These are phyloP conservation scores for Mustelus asterias DNA, from an alignment of 2,113 vertebrate species.

Conservation along the genomic window DNA sequence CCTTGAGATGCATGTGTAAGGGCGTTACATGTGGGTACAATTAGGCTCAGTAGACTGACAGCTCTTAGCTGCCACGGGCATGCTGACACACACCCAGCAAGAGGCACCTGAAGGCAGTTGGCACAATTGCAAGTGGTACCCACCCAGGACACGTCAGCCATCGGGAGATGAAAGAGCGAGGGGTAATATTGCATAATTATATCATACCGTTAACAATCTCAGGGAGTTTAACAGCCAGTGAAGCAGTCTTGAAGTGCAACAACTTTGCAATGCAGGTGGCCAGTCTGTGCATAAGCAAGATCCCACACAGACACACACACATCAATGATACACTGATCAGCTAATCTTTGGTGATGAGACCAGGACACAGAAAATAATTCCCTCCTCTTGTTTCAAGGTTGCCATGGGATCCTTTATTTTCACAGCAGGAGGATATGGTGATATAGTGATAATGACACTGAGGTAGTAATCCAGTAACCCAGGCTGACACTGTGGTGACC, in stretches of 20 bases:
- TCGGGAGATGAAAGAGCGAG: background rate
- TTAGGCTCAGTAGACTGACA: background rate
- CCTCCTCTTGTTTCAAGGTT: too few species aligned
- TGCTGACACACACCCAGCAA: background rate
- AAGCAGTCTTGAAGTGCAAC: background rate
- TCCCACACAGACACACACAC: background rate
- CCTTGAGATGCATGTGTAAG: background rate
- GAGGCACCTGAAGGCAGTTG: background rate
- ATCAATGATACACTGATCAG: too few species aligned
- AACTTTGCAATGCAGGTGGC: background rate
- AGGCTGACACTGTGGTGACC: too few species aligned
- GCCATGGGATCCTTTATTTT: too few species aligned
- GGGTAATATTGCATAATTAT: background rate
- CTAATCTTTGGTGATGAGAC: too few species aligned
- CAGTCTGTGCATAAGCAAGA: background rate
- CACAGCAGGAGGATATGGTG: too few species aligned
- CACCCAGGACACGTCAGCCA: background rate
- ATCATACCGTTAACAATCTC: background rate
- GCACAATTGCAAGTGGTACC: background rate
- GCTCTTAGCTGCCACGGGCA: background rate
- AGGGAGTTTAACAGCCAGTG: background rate
- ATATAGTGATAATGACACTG: too few species aligned
- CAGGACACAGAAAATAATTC: too few species aligned
- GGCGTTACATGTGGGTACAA: background rate
- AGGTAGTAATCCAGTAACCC: too few species aligned